Conservation (phyloP, 2,797 vertebrate genomes). For the Xenentodon cancila region DNA sequence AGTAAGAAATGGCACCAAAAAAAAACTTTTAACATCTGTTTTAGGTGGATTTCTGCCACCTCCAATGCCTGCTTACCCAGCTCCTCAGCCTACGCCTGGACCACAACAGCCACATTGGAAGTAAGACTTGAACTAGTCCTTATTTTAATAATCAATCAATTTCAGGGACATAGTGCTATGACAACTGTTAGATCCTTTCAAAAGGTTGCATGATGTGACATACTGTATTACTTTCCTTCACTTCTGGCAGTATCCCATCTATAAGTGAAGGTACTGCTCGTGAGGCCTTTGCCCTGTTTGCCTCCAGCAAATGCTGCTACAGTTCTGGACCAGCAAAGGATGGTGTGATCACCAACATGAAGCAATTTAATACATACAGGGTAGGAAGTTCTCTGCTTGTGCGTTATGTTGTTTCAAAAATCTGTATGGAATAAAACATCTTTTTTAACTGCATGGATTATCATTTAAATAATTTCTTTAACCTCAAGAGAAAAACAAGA, state of each 20-base stretch:
- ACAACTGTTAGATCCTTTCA: constrained; percentile 10
- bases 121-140: constrained; percentile 59
- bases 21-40: constrained; percentile 7
- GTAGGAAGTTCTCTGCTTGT: constrained; percentile 43
- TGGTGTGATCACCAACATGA: constrained; percentile 73
- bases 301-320: constrained; percentile 81
- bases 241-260: constrained; percentile 73
- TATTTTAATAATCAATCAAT: not conserved
- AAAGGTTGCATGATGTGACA: not conserved
- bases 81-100: constrained; percentile 63
- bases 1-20: not conserved
- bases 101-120: constrained; percentile 73
- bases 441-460: not conserved
- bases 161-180: not conserved
- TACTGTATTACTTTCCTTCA: constrained; percentile 3
- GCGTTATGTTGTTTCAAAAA: not conserved
- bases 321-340: constrained; percentile 73
- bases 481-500: not conserved
- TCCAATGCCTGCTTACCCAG: constrained; percentile 73
- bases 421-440: not conserved
- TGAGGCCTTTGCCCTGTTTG: constrained; percentile 73
- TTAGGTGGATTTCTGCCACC: constrained; percentile 82
- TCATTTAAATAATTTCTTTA: not conserved
- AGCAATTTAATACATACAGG: constrained; percentile 80
- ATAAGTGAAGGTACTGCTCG: constrained; percentile 78